phyloP scores from a whole-genome alignment of 2,888 invertebrate species.

The Rhagonycha fulva region DNA sequence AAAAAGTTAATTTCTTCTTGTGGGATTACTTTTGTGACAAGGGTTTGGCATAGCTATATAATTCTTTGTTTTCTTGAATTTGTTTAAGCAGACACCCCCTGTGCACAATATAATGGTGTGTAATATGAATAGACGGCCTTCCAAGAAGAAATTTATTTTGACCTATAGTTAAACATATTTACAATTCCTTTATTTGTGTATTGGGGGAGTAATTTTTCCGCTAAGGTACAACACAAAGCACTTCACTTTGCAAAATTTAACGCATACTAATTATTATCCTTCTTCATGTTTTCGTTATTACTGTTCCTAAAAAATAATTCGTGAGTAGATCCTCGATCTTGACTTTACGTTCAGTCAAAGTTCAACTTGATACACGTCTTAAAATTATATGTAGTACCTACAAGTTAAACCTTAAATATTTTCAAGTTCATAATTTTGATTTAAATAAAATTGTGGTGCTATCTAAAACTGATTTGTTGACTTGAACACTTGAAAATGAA shows the following conservation, averaged over 20 bases:
- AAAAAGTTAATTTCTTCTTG: conserved; percentile 16
- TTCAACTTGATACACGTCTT: background rate
- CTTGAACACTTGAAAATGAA: background rate
- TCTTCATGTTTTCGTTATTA: background rate
- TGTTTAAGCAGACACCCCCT: conserved; percentile 49
- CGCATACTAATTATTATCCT: background rate
- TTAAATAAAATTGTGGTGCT: too few relatives aligned
- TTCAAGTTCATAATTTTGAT: too few relatives aligned
- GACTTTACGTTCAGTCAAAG: background rate
- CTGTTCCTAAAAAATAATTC: background rate
- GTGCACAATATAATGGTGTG: conserved; percentile 48
- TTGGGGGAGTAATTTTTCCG: background rate
- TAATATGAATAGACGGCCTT: conserved; percentile 50
- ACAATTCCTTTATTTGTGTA: background rate
- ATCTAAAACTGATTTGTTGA: background rate
- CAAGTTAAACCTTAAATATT: background rate
- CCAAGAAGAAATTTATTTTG: conserved; percentile 37
- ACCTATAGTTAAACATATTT: conserved; percentile 1
- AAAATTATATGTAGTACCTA: background rate
- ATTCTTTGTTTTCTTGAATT: conserved; percentile 46
- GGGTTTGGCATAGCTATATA: conserved; percentile 28
- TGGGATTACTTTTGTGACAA: conserved; percentile 21
- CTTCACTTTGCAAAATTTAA: background rate
- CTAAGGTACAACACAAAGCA: background rate
- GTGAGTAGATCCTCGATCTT: background rate